phyloP scores from a whole-genome alignment of 2,888 invertebrate genomes.

The Eugnorisma glareosa region DNA sequence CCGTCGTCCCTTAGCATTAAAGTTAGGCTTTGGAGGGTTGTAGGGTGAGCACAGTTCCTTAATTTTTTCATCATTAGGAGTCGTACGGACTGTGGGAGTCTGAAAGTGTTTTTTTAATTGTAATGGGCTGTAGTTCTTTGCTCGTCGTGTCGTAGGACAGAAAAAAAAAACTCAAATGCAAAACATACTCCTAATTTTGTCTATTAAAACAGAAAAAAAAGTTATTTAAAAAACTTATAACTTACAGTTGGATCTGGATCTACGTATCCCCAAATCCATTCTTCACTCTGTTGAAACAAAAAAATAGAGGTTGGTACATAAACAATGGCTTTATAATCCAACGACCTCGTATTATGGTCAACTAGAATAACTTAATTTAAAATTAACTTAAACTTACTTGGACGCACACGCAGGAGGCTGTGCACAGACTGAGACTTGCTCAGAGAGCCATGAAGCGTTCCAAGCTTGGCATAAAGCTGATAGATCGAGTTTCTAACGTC shows the following conservation, averaged over 20 bases:
- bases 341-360: too few relatives aligned
- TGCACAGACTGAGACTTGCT: too few relatives aligned
- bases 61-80: not conserved
- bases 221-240: not conserved
- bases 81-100: not conserved
- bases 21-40: constrained; percentile 70
- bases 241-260: not conserved
- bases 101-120: constrained; percentile 7
- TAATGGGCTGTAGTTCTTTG: not conserved
- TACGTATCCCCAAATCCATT: constrained; percentile 27
- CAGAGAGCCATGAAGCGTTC: too few relatives aligned
- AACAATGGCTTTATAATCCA: not conserved
- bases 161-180: too few relatives aligned
- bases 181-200: not conserved
- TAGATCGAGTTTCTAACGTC: too few relatives aligned
- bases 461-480: too few relatives aligned
- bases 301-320: not conserved
- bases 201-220: not conserved
- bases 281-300: constrained; percentile 2
- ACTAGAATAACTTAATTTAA: too few relatives aligned
- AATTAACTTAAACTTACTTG: too few relatives aligned
- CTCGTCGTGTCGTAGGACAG: not conserved
- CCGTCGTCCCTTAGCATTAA: constrained; percentile 68
- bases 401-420: too few relatives aligned
- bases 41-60: constrained; percentile 67